phyloP scores from a whole-genome alignment of 2,888 invertebrate species.

The Xestobium rufovillosum region DNA sequence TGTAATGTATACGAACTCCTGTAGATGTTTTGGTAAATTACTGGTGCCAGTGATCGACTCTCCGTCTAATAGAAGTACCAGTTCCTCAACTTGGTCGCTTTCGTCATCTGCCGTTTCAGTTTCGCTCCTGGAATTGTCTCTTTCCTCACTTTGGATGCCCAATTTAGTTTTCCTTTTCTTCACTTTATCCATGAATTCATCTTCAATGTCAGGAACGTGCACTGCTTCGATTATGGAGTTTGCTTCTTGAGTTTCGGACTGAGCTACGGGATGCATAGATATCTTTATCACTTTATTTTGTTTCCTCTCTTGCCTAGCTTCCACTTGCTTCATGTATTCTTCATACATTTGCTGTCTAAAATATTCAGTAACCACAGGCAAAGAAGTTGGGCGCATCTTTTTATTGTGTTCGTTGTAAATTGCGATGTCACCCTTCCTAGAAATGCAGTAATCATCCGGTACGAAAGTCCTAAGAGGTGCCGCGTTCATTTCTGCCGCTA shows the following conservation, averaged over 20 bases:
- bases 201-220: conserved; percentile 53
- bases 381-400: conserved; percentile 26
- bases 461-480: conserved; percentile 43
- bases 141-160: conserved; percentile 30
- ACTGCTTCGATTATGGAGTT: conserved; percentile 32
- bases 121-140: conserved; percentile 26
- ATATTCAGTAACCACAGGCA: conserved; percentile 53
- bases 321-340: conserved; percentile 73
- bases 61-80: conserved; percentile 58
- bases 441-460: conserved; percentile 42
- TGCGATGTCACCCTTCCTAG: conserved; percentile 46
- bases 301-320: conserved; percentile 69
- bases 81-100: conserved; percentile 34
- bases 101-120: conserved; percentile 32
- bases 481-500: conserved; percentile 37
- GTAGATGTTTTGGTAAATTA: conserved; percentile 67
- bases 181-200: conserved; percentile 71
- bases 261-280: conserved; percentile 43
- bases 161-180: conserved; percentile 51
- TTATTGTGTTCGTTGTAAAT: conserved; percentile 27
- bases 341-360: conserved; percentile 77
- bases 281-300: conserved; percentile 75
- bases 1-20: conserved; percentile 67
- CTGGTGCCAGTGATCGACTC: conserved; percentile 54
- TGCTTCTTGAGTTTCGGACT: conserved; percentile 34